Evolutionary conservation across 2,113 vertebrate genomes (phyloP), one percentile per base, ranked within the genome.

Genomic region (Sinocyclocheilus anshuiensis): DNA sequence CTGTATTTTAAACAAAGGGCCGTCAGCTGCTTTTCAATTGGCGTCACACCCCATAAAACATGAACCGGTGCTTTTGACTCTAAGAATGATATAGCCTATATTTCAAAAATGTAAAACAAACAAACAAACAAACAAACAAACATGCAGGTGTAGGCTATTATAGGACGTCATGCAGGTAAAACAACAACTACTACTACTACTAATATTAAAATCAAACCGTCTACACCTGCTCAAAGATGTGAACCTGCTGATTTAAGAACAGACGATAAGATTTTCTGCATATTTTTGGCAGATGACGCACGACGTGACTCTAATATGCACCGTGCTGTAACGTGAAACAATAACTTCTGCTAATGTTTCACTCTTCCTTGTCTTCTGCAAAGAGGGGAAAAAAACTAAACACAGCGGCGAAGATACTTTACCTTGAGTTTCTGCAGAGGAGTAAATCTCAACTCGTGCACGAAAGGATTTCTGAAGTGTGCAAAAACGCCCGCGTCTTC

Each of bases 391-490:
- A 45, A n/a, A 45, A 24, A 2, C 12, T 15, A 0, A 75, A 50
- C 39, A 15, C 13, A n/a, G 11, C 10, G 13, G 53, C 3, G 39
- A 79, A 79, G 61, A 55, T 53, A 63, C 95, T 84, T 95, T 92
- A 98, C 97, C 97, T 96, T 94, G 90, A 96, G 93, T 94, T 96
- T 97, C 88, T 96, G 94, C 87, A 93, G 85, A 84, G 91, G 57
- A 88, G 93, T 93, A 89, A 97, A 87, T 85, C 94, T 95, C 87
- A 96, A 92, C 87, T 96, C 92, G 90, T 97, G 96, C 65, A 94
- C 93, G 93, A 98, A 98, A 4, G 97, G 97, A 91, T 97, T 96
- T 89, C 92, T 92, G 85, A 93, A 90, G 20, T 92, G 93, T 50
- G 92, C 91, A 53, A 92, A 93, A 89, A 91, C 90, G 79, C 90